These are phyloP conservation scores for Euborellia annulipes DNA, from an alignment of 1,140 invertebrate genomes.

Conservation along the genomic window DNA sequence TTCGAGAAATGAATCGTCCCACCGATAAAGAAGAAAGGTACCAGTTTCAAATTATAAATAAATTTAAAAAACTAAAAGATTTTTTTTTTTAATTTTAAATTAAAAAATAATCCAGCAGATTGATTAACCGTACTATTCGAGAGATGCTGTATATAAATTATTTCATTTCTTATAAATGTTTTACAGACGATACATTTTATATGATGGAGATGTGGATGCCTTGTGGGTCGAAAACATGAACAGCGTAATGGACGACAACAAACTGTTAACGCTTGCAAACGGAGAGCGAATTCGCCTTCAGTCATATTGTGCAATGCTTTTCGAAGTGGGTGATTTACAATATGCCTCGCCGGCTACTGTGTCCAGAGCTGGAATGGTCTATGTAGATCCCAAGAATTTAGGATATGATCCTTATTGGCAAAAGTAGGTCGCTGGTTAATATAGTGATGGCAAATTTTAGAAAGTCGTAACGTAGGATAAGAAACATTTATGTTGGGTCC, in stretches of 20 bases:
- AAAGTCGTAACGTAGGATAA: too few species aligned
- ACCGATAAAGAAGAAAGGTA: constrained; percentile 30
- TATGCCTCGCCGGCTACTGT: constrained; percentile 85
- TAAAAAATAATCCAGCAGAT: too few species aligned
- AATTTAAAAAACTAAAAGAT: too few species aligned
- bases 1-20: constrained; percentile 73
- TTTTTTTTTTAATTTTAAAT: too few species aligned
- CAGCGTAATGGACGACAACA: constrained; percentile 91
- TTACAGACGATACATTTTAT: constrained; percentile 56
- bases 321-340: constrained; percentile 77
- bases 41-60: too few species aligned
- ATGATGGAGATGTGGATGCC: constrained; percentile 86
- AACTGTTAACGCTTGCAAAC: constrained; percentile 72
- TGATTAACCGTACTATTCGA: too few species aligned
- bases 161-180: too few species aligned
- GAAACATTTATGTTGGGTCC: too few species aligned
- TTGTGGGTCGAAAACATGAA: constrained; percentile 95
- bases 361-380: constrained; percentile 84
- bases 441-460: too few species aligned
- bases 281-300: constrained; percentile 73
- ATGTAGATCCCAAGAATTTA: constrained; percentile 79
- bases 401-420: constrained; percentile 74
- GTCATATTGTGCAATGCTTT: constrained; percentile 67
- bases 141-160: too few species aligned
- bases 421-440: constrained; percentile 39